Evolutionary conservation across 92 coral and sea anemone species (phyloP), one percentile per base, ranked within the genome.

Genomic region (Montipora capitata): DNA sequence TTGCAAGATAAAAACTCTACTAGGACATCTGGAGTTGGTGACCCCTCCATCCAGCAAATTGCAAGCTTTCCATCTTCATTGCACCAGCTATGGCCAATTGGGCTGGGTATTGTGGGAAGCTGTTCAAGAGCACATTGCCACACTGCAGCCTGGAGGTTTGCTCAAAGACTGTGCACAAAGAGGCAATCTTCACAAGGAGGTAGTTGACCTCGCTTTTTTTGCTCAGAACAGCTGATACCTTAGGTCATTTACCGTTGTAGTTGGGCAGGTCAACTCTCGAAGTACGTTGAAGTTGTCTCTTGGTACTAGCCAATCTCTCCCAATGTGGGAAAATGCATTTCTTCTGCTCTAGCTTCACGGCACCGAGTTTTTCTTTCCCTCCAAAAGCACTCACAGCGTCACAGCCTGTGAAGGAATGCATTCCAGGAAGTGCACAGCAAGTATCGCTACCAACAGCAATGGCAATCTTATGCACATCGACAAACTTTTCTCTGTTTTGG

Each of bases 111-210:
- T 27, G 0, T 27, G 35, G 35, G 35, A 27, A 27, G 35, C 35
- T 27, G 35, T 27, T 27, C 35, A 27, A 27, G 35, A 27, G n/a
- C n/a, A n/a, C n/a, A n/a, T n/a, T n/a, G n/a, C n/a, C n/a, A n/a
- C n/a, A n/a, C 88, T 77, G 44, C 89, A 61, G 89, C 86, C 79
- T 93, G 96, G 81, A 85, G 89, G 88, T 89, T 93, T 73, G 91
- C 93, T 13, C 89, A 61, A 43, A 70, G 85, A 51, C 88, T 78
- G 87, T 93, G 96, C 89, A 80, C 65, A 40, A 66, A 62, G 72
- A 88, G 86, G 58, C 92, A 83, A 73, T 92, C 92, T 78, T 80
- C 56, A 87, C 92, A 88, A 42, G 92, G 90, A 43, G 95, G 92
- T 10, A 87, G 88, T 79, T 88, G 95, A 92, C 83, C n/a, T 88